phyloP scores from a whole-genome alignment of 1,140 invertebrate species.

The Drosophila ananassae region DNA sequence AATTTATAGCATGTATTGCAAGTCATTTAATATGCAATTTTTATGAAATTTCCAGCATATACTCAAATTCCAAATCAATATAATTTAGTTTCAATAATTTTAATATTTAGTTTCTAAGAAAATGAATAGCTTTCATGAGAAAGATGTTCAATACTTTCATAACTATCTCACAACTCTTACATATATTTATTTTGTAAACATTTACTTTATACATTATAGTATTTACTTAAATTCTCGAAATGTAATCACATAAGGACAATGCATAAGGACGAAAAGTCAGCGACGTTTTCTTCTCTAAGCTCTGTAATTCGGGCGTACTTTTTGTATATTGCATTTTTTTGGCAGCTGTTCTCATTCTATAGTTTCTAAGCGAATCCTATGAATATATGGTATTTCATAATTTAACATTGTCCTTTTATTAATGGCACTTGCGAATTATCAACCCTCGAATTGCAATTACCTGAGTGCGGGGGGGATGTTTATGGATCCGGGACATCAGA shows the following conservation, averaged over 20 bases:
- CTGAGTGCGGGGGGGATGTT: slow-evolving; percentile 43
- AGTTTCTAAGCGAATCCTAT: slow-evolving; percentile 45
- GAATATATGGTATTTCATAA: slow-evolving; percentile 47
- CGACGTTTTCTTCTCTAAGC: background rate
- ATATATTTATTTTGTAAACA: slow-evolving; percentile 39
- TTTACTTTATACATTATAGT: slow-evolving; percentile 31
- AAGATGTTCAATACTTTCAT: background rate
- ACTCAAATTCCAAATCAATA: slow-evolving; percentile 69
- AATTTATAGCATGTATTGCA: slow-evolving; percentile 36
- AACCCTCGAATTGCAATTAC: slow-evolving; percentile 44
- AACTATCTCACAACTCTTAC: slow-evolving; percentile 30
- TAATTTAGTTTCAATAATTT: slow-evolving; percentile 47
- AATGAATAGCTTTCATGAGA: background rate
- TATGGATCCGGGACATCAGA: slow-evolving; percentile 30
- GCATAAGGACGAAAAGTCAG: slow-evolving; percentile 20
- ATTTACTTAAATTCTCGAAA: slow-evolving; percentile 36
- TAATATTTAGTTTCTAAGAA: slow-evolving; percentile 23
- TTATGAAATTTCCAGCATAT: slow-evolving; percentile 36
- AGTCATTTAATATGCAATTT: slow-evolving; percentile 64
- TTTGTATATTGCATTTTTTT: slow-evolving; percentile 32
- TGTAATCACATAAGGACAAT: slow-evolving; percentile 13
- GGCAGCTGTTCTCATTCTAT: slow-evolving; percentile 34
- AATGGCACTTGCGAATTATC: slow-evolving; percentile 29
- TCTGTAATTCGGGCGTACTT: background rate
- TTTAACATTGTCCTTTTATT: slow-evolving; percentile 31